These are phyloP conservation scores for Esox masquinongy DNA, from an alignment of 2,797 vertebrate genomes.

Conservation along the genomic window DNA sequence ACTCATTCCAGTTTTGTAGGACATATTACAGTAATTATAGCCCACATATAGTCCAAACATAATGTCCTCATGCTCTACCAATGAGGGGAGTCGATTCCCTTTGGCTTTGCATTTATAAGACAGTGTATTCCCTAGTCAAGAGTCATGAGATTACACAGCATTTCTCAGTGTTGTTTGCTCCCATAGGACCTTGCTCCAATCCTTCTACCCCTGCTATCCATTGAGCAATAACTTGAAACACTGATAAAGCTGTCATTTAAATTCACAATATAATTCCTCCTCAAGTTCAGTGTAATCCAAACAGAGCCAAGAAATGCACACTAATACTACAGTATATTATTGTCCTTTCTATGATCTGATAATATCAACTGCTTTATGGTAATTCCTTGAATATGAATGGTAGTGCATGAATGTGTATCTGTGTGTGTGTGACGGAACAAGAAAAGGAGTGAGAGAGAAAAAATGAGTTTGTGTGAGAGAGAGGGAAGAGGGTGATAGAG, in stretches of 20 bases:
- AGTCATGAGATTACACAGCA: not conserved
- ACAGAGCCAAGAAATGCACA: not conserved
- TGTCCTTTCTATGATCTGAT: not conserved
- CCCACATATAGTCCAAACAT: constrained; percentile 6
- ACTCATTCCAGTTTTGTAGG: constrained; percentile 9
- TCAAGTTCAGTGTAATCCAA: not conserved
- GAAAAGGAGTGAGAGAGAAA: not conserved
- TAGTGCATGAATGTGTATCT: not conserved
- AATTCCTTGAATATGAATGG: not conserved
- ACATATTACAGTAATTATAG: constrained; percentile 12
- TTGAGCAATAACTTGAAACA: not conserved
- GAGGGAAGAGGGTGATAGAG: not conserved
- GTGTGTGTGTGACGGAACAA: not conserved
- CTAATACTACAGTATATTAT: not conserved
- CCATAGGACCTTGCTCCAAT: not conserved
- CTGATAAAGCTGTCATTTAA: not conserved
- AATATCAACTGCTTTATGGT: not conserved
- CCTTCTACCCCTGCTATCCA: not conserved
- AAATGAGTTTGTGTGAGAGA: not conserved
- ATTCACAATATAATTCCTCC: constrained; percentile 1
- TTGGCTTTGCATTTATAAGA: not conserved
- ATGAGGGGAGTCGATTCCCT: not conserved
- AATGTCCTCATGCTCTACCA: not conserved
- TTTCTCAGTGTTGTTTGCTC: not conserved
- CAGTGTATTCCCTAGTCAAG: not conserved